Percentiles rank a stretch among this genome's conserved stretches.
Conservation (phyloP, 2,888 invertebrate genomes). For the Sinhomidia bicolor region DNA sequence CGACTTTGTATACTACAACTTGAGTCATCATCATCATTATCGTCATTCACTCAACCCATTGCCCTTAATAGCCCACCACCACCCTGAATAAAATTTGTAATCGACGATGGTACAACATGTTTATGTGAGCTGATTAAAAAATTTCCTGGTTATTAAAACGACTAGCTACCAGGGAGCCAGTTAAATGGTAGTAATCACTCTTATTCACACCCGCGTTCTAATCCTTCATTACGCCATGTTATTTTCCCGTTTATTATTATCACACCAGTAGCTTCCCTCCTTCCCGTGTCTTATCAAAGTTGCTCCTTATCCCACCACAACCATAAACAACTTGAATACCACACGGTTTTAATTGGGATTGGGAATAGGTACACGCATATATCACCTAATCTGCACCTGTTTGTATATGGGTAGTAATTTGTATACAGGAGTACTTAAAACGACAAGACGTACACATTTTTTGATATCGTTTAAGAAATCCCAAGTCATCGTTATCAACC, state of each 20-base stretch:
- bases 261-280: constrained; percentile 24
- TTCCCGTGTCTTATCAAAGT: background rate
- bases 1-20: background rate
- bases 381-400: background rate
- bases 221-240: constrained; percentile 21
- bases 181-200: background rate
- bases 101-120: background rate
- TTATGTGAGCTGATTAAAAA: constrained; percentile 7
- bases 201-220: constrained; percentile 18
- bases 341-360: constrained; percentile 11
- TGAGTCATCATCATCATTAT: background rate
- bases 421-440: background rate
- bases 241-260: constrained; percentile 9
- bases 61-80: background rate
- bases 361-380: too few species aligned
- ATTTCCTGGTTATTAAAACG: background rate
- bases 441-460: background rate
- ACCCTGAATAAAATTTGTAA: background rate
- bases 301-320: background rate
- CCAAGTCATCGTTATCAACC: background rate
- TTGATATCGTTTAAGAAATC: background rate
- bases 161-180: background rate
- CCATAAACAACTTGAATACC: background rate
- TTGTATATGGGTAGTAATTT: background rate
- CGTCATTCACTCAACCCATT: background rate